Evolutionary conservation across 2,888 invertebrate genomes (phyloP), one percentile per base, ranked within the genome.

Genomic region (Fragum sueziense): DNA sequence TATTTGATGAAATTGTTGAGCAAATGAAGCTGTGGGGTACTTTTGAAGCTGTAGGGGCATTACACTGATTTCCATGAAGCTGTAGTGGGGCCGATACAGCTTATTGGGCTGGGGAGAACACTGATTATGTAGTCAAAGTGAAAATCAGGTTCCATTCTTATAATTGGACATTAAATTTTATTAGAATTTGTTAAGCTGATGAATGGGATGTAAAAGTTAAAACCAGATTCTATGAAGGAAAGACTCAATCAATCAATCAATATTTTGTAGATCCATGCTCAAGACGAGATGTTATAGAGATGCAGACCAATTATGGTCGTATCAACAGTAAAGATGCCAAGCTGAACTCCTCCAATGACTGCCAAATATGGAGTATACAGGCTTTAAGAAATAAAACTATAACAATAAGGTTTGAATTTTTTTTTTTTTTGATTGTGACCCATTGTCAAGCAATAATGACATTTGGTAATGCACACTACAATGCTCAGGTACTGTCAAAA

Each of bases 291-390:
- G 57, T 70, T 9, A 74, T 78, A 62, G 68, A 70, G 25, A 1
- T 74, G 22, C 37, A 54, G 22, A 17, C 59, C 0, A 29, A 62
- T 2, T 7, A 37, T 27, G 78, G 78, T 4, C 67, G 67, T 31
- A 74, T 78, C 22, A 37, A 54, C 22, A 65, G 70, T 31, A 9
- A 11, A 3, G 62, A 73, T 22, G 37, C 33, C 1, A 47, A 62
- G 6, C 65, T 78, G 0, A 68, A 61, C 20, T 11, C 7, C 34
- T 51, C 31, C 17, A 4, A 31, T 37, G 70, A 74, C 33, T 78
- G 78, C 67, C 78, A 78, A 69, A 47, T 74, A 29, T 78, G 78
- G 78, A 74, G 70, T 17, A 78, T 78, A 68, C 74, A 74, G 34
- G 74, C 69, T 33, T 3, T 17, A 20, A 11, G 41, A 20, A 74